Conservation (phyloP, 2,888 invertebrate species). For the Dorcus hopei region DNA sequence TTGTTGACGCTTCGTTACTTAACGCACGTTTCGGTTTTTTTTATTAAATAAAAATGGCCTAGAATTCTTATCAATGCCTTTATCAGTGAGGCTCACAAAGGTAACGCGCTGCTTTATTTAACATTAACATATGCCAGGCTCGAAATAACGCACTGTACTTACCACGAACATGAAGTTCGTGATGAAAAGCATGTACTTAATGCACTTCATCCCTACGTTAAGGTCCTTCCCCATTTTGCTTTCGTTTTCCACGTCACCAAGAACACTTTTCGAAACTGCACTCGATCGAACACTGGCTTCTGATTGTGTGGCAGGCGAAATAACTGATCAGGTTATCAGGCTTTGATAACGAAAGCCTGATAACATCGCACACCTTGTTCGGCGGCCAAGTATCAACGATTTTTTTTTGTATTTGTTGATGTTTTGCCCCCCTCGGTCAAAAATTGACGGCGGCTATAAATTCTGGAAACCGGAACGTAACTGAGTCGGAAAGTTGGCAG, state of each 20-base stretch:
- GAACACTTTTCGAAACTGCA: conserved; percentile 1
- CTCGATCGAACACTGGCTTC: neutral
- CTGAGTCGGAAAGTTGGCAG: too few relatives aligned
- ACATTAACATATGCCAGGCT: neutral
- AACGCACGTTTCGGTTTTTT: too few relatives aligned
- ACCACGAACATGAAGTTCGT: conserved; percentile 68
- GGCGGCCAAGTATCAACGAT: too few relatives aligned
- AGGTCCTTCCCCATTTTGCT: conserved; percentile 43
- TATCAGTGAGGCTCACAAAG: conserved; percentile 10
- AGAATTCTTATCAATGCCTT: neutral
- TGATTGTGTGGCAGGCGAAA: neutral
- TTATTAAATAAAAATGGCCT: too few relatives aligned
- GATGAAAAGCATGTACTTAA: conserved; percentile 65
- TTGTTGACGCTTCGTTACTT: too few relatives aligned
- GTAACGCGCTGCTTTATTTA: neutral
- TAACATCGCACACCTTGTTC: neutral
- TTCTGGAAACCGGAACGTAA: too few relatives aligned
- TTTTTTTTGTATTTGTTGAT: too few relatives aligned
- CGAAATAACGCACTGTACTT: conserved; percentile 38
- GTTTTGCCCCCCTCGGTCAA: too few relatives aligned
- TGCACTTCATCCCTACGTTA: conserved; percentile 61
- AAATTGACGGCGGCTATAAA: too few relatives aligned
- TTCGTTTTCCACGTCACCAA: neutral
- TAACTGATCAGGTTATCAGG: neutral
- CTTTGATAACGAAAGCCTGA: neutral